Evolutionary conservation across 2,113 vertebrate genomes (phyloP).

Genomic region (Pantherophis guttatus): DNA sequence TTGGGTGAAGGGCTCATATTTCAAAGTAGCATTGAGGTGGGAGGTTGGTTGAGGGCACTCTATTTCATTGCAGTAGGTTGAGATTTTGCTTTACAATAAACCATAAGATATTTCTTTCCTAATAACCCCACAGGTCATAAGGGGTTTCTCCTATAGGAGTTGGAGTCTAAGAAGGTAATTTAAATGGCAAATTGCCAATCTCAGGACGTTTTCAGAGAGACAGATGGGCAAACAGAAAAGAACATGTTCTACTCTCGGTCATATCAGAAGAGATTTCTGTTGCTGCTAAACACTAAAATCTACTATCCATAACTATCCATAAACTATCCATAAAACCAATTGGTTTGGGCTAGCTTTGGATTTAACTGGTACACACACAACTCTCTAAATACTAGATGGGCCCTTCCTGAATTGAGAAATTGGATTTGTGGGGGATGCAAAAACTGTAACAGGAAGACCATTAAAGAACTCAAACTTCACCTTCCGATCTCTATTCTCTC

Average conservation of each 20-base stretch:
- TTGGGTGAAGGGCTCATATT: constrained; percentile 54
- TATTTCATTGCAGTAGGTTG: constrained; percentile 34
- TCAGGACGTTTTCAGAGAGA: constrained; percentile 14
- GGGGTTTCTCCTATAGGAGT: background rate
- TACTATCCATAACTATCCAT: background rate
- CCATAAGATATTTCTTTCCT: background rate
- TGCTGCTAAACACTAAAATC: constrained; percentile 27
- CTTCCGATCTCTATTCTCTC: constrained; percentile 16
- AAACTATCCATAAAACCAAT: background rate
- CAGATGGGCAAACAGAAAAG: background rate
- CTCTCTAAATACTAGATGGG: background rate
- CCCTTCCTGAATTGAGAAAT: background rate
- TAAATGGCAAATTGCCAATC: constrained; percentile 5
- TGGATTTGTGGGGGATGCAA: constrained; percentile 41
- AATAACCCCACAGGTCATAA: constrained; percentile 12
- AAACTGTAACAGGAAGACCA: constrained; percentile 27
- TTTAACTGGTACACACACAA: background rate
- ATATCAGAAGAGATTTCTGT: constrained; percentile 10
- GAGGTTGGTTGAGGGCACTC: constrained; percentile 19
- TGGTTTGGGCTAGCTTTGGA: constrained; percentile 15
- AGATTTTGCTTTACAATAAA: constrained; percentile 33
- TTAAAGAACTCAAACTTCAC: constrained; percentile 54
- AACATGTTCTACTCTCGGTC: constrained; percentile 5
- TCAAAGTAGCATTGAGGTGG: constrained; percentile 25
- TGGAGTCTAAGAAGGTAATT: background rate